phyloP scores from a whole-genome alignment of 1,140 invertebrate genomes.

The Leptinotarsa lineolata region DNA sequence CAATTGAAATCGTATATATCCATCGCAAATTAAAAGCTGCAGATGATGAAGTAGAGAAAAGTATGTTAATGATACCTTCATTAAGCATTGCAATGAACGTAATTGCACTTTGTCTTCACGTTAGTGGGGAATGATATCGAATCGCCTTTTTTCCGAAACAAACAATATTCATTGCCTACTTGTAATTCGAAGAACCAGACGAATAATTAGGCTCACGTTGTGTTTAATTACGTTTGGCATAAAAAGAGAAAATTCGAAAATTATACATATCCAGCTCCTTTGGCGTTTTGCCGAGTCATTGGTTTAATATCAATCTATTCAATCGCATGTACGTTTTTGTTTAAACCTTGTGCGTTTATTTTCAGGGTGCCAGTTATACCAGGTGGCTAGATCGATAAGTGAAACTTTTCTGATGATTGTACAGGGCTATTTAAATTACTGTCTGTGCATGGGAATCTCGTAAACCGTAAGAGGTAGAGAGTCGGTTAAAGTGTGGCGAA shows the following conservation, averaged over 20 bases:
- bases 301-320: slow-evolving; percentile 1
- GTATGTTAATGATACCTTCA: slow-evolving; percentile 14
- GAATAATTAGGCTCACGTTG: slow-evolving; percentile 4
- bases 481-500: too few species aligned
- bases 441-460: too few species aligned
- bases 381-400: not conserved
- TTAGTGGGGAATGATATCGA: slow-evolving; percentile 7
- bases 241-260: slow-evolving; percentile 19
- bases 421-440: not conserved
- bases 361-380: not conserved
- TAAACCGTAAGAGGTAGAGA: not conserved
- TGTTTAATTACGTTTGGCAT: slow-evolving; percentile 15
- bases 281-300: slow-evolving; percentile 1
- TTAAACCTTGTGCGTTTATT: not conserved
- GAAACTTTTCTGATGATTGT: not conserved
- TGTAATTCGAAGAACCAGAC: slow-evolving; percentile 7
- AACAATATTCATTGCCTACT: not conserved
- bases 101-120: slow-evolving; percentile 9
- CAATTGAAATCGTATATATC: too few species aligned
- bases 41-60: not conserved
- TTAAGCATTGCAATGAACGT: not conserved
- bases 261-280: slow-evolving; percentile 1
- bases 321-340: not conserved
- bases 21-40: not conserved
- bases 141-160: not conserved